Conservation (phyloP, 2,888 invertebrate species). For the Hanleya hanleyi region DNA sequence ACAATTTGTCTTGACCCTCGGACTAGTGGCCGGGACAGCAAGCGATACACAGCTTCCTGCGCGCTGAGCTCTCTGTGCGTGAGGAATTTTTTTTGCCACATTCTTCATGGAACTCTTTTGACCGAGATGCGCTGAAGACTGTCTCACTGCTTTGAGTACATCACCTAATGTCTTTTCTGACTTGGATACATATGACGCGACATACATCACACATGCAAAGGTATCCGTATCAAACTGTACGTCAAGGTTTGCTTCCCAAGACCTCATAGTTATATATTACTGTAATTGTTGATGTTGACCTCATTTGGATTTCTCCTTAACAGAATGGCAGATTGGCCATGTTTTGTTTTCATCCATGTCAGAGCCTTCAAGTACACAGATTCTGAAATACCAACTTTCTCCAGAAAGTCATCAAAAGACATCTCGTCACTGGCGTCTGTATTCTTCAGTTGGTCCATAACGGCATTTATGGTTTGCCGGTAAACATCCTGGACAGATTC, state of each 20-base stretch:
- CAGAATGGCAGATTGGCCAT: constrained; percentile 6
- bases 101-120: constrained; percentile 17
- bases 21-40: constrained; percentile 38
- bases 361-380: neutral
- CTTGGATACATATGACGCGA: constrained; percentile 22
- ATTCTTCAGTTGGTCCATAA: neutral
- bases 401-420: neutral
- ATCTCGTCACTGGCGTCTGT: neutral
- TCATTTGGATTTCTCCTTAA: constrained; percentile 4
- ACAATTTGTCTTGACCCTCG: constrained; percentile 19
- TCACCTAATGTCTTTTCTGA: constrained; percentile 32
- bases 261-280: neutral
- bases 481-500: neutral
- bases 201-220: constrained; percentile 26
- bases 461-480: neutral
- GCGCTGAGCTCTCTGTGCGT: constrained; percentile 41
- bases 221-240: constrained; percentile 16
- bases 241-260: constrained; percentile 26
- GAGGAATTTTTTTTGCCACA: constrained; percentile 32
- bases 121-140: constrained; percentile 21
- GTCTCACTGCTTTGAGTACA: constrained; percentile 26
- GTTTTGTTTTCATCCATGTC: constrained; percentile 5
- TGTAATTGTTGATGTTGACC: constrained; percentile 7
- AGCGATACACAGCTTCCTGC: constrained; percentile 43
- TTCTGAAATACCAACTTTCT: no score